Conservation (phyloP, 1,140 invertebrate species). For the Copidosoma floridanum region DNA sequence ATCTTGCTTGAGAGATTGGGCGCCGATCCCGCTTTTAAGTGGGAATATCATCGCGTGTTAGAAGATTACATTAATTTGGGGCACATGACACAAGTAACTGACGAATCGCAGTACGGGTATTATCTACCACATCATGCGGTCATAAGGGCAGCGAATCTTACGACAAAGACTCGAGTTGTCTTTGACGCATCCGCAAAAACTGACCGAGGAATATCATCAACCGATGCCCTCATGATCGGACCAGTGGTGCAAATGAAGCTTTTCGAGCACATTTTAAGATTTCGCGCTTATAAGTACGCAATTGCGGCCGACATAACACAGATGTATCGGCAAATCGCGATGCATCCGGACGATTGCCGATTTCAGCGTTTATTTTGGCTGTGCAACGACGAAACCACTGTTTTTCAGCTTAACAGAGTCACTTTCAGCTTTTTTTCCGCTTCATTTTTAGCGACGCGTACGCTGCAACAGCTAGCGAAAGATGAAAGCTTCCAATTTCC, state of each 20-base stretch:
- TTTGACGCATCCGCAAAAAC: not conserved
- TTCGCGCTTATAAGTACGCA: not conserved
- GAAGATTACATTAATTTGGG: constrained; percentile 32
- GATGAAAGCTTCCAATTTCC: constrained; percentile 26
- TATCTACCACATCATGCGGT: constrained; percentile 7
- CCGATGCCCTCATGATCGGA: constrained; percentile 34
- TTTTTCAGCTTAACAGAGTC: constrained; percentile 27
- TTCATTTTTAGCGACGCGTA: constrained; percentile 25
- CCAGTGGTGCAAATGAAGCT: constrained; percentile 26
- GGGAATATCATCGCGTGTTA: constrained; percentile 35
- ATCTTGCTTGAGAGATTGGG: constrained; percentile 39
- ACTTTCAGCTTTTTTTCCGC: constrained; percentile 32
- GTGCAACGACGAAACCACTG: not conserved
- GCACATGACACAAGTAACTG: constrained; percentile 17
- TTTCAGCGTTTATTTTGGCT: no score
- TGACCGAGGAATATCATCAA: constrained; percentile 29
- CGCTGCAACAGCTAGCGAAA: not conserved
- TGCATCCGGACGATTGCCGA: no score
- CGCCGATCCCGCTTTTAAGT: constrained; percentile 30
- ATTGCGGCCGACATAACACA: no score
- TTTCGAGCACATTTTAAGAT: constrained; percentile 17
- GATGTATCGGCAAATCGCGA: no score
- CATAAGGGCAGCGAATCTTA: not conserved
- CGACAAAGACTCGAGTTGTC: not conserved
- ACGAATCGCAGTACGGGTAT: constrained; percentile 39